Evolutionary conservation across 30 jellyfish, hydroid and myxozoan genomes (phyloP), one percentile per base, ranked within the genome.

Genomic region (Turritopsis rubra): DNA sequence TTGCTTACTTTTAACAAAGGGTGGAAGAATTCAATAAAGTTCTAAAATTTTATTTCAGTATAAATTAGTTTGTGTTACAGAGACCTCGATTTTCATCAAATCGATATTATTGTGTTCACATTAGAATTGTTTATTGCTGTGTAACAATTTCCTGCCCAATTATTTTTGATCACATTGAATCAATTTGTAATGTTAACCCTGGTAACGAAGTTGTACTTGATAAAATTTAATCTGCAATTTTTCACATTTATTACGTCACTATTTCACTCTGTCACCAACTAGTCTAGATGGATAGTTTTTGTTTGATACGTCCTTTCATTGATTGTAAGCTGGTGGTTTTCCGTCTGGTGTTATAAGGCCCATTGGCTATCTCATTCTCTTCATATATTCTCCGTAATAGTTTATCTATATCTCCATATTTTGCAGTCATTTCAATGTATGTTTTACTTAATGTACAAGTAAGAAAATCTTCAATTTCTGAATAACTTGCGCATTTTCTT

Each of bases 381-480:
- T 74, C 82, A 74, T 26, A 26, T 23, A 74, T 74, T 74, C 82
- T 74, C 65, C 65, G 72, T 74, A 74, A 24, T 29, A 74, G 24
- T 26, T 74, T 29, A 23, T 26, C 82, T 21, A 70, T 21, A 29
- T 80, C 83, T 22, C 66, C 87, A 65, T 54, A 52, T 53, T 53
- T 23, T 18, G 83, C 74, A 8, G 83, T 52, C 54, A 53, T 54
- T 65, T 28, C 65, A 22, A n/a, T 1, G 66, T 80, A 65, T 5
- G 31, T 24, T 31, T 24, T 53, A 23, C 41, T 53, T 21, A 53
- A 24, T 19, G 18, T 54, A 16, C 87, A 80, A 23, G 52, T 80
- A 8, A 54, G 29, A 24, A 24, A 22, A 65, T 65, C 22, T 1
- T 53, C 66, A 18, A 65, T 25, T 19, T 28, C 30, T 80, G 23